Evolutionary conservation across 2,888 invertebrate species (phyloP), one percentile per base, ranked within the genome.

Genomic region (Ommatoiulus sabulosus): DNA sequence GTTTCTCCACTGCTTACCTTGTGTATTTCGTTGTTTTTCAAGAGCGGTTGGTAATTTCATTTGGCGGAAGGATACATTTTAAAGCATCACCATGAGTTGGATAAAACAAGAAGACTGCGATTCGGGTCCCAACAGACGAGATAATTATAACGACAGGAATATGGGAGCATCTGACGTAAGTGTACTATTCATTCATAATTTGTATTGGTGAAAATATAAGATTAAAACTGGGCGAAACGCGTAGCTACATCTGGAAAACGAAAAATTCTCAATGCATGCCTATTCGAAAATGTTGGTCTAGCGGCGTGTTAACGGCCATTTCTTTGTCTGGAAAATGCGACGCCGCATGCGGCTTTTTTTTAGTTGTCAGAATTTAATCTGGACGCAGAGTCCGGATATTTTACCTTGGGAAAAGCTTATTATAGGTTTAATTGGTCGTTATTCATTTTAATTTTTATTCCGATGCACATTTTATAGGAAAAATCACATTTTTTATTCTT

Each of bases 161-260:
- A 89, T 89, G 89, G 89, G 89, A 63, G 87, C 89, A 10, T 48
- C 89, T 10, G 89, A 89, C 63, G 89, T 89, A 87, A 89, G 89
- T 89, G 44, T 85, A n/a, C 7, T 15, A 10, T 44, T 44, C 6
- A 46, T 2, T 85, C 10, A 24, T 72, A 72, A 0, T 7, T 8
- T 6, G 10, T 20, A 2, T 20, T 24, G 10, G 20, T 20, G 3
- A 72, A 72, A 72, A 72, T 24, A 72, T 72, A 24, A 20, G 24
- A 10, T 5, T 72, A 72, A 20, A 72, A 24, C 1, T 20, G 72
- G 24, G 20, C 10, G 7, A 10, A 72, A 24, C 72, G 8, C 24
- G 10, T 24, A 24, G 24, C 3, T 72, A 10, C 7, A 72, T 24
- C 10, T 24, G 10, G 24, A 6, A 5, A 24, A 72, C 72, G 24